Base-by-base conservation (phyloP, 2,797 vertebrate species). In the Falco biarmicus region DNA sequence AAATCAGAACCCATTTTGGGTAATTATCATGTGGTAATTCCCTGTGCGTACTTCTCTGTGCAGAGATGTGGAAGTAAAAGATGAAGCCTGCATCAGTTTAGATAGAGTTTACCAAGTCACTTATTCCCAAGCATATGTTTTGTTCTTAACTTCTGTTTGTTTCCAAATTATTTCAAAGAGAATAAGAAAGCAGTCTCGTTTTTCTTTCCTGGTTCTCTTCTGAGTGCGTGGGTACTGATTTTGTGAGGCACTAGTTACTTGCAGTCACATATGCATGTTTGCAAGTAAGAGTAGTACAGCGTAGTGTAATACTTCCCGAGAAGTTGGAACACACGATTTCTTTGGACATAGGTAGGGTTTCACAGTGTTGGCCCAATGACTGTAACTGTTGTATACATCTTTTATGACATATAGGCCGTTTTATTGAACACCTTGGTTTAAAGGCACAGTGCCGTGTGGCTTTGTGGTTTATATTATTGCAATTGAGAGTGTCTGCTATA, bases 21-120 rank as follows among this genome's bases (percentile, higher is more conserved):
- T 84, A 93, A 93, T 93, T 91, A 93, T 45, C 47, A 8, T 77
- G 66, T 89, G 43, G 28, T 97, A 96, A 93, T 96, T 89, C 92
- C 60, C 66, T 61, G 1, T 34, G 57, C 94, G 31, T 65, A 79
- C n/a, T 84, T 76, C 53, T 59, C 47, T 66, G 60, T 69, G 73
- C 79, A 77, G 83, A 94, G 71, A 87, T 77, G 63, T 66, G 34
- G 50, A 89, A 31, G 70, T 39, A 45, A 43, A 80, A 71, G 78
- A 61, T 53, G 32, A 34, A 83, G 61, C 47, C 50, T 71, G 37
- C 47, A 7, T 68, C 25, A n/a, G 39, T 92, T 91, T 68, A 53
- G 75, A 19, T 16, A 76, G 70, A 20, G 12, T 59, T 89, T 87
- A 63, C 26, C 0, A 7, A 77, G 56, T 70, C 68, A n/a, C 5